Conservation (phyloP, 2,797 vertebrate species). For the Takifugu rubripes region DNA sequence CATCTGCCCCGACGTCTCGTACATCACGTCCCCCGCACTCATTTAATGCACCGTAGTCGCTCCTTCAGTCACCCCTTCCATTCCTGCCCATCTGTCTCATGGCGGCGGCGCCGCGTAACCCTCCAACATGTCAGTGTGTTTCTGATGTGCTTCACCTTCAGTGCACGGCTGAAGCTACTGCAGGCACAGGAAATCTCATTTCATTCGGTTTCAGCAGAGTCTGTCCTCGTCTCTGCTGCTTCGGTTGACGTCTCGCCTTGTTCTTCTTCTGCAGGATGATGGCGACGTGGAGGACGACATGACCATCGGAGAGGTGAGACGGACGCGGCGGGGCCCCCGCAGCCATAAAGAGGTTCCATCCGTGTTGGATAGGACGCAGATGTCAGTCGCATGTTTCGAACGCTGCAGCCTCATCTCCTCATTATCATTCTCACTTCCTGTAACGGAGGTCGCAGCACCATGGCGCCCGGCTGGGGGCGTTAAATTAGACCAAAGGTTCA, state of each 20-base stretch:
- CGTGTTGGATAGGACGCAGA: too few species aligned
- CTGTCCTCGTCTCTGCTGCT: neutral
- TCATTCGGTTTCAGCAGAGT: neutral
- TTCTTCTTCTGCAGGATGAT: conserved; percentile 64
- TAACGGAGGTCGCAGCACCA: too few species aligned
- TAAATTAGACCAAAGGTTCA: too few species aligned
- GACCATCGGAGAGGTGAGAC: conserved; percentile 79
- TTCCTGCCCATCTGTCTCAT: conserved; percentile 45
- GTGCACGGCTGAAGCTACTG: conserved; percentile 11
- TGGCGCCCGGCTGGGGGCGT: too few species aligned
- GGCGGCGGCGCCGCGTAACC: conserved; percentile 18
- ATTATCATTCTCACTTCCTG: too few species aligned
- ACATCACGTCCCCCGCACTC: conserved; percentile 53
- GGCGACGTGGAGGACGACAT: conserved; percentile 78
- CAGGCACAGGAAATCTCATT: neutral
- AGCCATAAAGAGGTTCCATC: too few species aligned
- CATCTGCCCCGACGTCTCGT: conserved; percentile 57
- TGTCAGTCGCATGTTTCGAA: too few species aligned
- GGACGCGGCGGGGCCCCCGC: neutral
- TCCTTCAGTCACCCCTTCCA: conserved; percentile 50
- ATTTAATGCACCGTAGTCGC: conserved; percentile 54
- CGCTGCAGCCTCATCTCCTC: too few species aligned
- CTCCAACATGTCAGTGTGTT: conserved; percentile 27
- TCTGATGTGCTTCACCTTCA: conserved; percentile 20
- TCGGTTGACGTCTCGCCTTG: conserved; percentile 14